Conservation (phyloP, 2,797 vertebrate species). For the Fundulus diaphanus region DNA sequence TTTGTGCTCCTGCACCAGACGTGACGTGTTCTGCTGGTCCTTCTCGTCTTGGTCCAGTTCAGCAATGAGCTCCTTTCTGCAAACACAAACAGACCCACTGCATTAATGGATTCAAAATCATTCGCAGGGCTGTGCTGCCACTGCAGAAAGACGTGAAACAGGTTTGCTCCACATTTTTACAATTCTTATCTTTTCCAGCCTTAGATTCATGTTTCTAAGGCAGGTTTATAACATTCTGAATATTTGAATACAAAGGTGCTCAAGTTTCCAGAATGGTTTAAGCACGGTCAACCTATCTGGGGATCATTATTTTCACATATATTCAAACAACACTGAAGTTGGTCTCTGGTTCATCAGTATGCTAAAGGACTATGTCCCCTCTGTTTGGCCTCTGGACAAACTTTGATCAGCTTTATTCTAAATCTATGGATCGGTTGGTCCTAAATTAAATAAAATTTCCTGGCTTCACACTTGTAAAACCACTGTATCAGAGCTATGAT, state of each 20-base stretch:
- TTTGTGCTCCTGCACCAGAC: slow-evolving; percentile 99
- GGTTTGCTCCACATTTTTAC: background rate
- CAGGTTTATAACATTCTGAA: no score
- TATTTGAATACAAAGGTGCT: no score
- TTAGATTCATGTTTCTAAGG: no score
- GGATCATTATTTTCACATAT: background rate
- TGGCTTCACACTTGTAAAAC: background rate
- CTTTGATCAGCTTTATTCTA: background rate
- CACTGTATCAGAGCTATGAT: background rate
- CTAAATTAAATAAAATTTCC: background rate
- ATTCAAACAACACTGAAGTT: background rate
- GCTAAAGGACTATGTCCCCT: no score
- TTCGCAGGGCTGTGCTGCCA: background rate
- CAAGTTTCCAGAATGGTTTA: no score
- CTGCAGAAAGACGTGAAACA: background rate
- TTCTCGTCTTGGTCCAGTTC: slow-evolving; percentile 99
- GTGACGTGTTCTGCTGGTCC: slow-evolving; percentile 99
- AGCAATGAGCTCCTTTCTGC: slow-evolving; percentile 95
- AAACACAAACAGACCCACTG: background rate
- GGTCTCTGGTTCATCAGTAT: no score
- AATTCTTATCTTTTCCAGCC: no score
- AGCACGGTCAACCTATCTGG: background rate
- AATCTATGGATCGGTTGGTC: background rate
- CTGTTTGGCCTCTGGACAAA: background rate
- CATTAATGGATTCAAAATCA: background rate